Percentiles rank a stretch among this genome's conserved stretches.
These are phyloP conservation scores for Lepidotrigona ventralis DNA, from an alignment of 1,140 invertebrate species.

Conservation along the genomic window DNA sequence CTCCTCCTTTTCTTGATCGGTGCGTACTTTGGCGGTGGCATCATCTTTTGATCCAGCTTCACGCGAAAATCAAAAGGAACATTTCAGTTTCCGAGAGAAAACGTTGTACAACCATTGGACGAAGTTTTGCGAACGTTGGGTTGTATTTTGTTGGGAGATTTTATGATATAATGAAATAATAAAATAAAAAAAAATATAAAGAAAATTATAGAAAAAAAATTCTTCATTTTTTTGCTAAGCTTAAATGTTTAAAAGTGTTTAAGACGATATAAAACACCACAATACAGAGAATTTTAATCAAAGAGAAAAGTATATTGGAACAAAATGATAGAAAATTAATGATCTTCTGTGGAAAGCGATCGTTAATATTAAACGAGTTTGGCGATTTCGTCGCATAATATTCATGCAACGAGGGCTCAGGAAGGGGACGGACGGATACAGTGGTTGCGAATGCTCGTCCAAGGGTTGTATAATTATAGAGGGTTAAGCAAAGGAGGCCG, in stretches of 20 bases:
- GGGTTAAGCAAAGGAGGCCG: slow-evolving; percentile 9
- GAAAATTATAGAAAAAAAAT: too few species aligned
- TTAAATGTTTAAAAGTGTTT: too few species aligned
- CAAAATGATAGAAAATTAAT: too few species aligned
- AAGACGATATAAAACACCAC: too few species aligned
- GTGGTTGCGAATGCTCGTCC: background rate
- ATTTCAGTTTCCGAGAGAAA: background rate
- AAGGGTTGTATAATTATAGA: slow-evolving; percentile 50
- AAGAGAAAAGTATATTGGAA: too few species aligned
- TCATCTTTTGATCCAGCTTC: slow-evolving; percentile 79
- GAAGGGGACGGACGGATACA: background rate
- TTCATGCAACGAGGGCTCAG: background rate
- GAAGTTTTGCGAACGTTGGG: background rate
- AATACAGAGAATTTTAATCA: too few species aligned
- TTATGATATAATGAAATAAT: too few species aligned
- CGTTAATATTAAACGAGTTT: slow-evolving; percentile 31
- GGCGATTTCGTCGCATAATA: slow-evolving; percentile 29
- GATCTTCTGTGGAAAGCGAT: background rate
- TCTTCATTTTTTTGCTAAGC: too few species aligned
- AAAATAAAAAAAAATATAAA: too few species aligned
- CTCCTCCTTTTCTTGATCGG: slow-evolving; percentile 83
- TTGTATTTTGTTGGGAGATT: too few species aligned
- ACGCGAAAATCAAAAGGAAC: background rate
- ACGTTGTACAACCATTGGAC: background rate
- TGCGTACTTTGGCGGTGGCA: slow-evolving; percentile 86